Conservation (phyloP, 2,113 vertebrate genomes). For the Canis aureus region DNA sequence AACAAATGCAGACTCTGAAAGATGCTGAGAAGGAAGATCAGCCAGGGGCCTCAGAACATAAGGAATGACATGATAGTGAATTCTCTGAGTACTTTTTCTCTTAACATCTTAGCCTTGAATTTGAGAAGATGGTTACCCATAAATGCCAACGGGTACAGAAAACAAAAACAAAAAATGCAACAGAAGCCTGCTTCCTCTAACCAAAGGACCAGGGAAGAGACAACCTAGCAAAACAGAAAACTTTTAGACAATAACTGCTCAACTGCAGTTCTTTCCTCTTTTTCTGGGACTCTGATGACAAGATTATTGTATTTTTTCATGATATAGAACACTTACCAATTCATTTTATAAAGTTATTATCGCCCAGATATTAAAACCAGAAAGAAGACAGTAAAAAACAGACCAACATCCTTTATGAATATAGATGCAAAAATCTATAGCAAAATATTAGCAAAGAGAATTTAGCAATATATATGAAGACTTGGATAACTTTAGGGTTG, state of each 20-base stretch:
- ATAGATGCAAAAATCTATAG: not conserved
- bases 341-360: not conserved
- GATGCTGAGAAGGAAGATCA: not conserved
- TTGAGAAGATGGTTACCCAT: not conserved
- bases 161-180: not conserved
- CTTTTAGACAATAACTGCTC: not conserved
- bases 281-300: not conserved
- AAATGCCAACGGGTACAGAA: not conserved
- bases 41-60: not conserved
- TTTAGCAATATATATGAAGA: not conserved
- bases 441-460: not conserved
- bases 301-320: constrained; percentile 13
- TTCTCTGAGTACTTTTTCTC: not conserved
- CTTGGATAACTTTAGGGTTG: not conserved
- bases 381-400: not conserved
- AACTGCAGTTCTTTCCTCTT: not conserved
- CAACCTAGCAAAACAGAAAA: not conserved
- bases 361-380: not conserved
- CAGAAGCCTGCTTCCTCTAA: not conserved
- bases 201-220: not conserved
- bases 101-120: not conserved
- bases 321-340: not conserved
- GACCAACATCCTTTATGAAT: not conserved
- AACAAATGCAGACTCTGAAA: not conserved
- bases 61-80: not conserved